phyloP scores from a whole-genome alignment of 2,797 vertebrate genomes.

The Acrossocheilus fasciatus region DNA sequence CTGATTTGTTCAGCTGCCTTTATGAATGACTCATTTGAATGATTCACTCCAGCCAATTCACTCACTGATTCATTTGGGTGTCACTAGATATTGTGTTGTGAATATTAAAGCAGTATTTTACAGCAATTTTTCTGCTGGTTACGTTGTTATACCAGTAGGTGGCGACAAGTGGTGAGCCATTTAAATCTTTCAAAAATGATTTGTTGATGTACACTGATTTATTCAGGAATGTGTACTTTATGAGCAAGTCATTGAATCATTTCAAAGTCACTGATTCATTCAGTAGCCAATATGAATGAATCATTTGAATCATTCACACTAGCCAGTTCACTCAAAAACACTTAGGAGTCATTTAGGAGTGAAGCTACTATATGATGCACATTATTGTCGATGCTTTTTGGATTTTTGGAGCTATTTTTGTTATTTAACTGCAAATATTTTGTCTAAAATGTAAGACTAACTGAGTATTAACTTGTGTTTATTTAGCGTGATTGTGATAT shows the following conservation, averaged over 20 bases:
- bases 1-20: background rate
- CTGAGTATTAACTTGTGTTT: background rate
- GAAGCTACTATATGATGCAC: background rate
- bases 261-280: background rate
- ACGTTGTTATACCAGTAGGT: background rate
- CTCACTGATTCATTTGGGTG: background rate
- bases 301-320: background rate
- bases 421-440: background rate
- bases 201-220: background rate
- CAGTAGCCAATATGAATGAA: background rate
- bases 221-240: background rate
- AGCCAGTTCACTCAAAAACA: background rate
- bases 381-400: background rate
- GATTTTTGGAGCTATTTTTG: background rate
- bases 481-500: background rate
- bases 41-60: background rate
- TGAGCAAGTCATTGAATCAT: background rate
- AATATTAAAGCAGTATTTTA: background rate
- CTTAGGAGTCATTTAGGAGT: background rate
- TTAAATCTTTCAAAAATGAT: background rate
- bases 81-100: background rate
- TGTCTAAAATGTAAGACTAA: background rate
- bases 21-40: background rate
- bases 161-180: background rate
- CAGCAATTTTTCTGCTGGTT: background rate